A percentile compares a stretch with the other conserved stretches of the same genome.
phyloP scores from a whole-genome alignment of 2,113 vertebrate genomes.

The Corydoras maculifer region DNA sequence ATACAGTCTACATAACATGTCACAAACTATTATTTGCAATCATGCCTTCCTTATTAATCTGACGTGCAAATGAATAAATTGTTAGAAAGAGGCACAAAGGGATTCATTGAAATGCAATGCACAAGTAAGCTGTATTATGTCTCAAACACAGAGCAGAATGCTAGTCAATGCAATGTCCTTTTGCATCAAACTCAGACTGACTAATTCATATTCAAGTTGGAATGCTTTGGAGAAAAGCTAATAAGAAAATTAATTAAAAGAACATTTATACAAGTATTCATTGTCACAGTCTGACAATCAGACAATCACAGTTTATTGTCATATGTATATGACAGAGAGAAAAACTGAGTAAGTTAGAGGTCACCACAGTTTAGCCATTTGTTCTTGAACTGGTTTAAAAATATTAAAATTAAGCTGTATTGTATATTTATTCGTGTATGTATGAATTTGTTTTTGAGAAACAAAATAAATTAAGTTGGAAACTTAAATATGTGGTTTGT shows the following conservation, averaged over 20 bases:
- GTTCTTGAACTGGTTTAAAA: conserved; percentile 23
- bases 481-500: no score
- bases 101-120: conserved; percentile 49
- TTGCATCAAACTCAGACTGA: conserved; percentile 38
- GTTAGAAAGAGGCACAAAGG: conserved; percentile 51
- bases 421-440: neutral
- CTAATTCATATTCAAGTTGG: conserved; percentile 47
- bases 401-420: neutral
- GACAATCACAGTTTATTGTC: no score
- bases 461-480: no score
- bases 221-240: conserved; percentile 28
- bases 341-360: conserved; percentile 31
- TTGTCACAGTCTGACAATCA: no score
- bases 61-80: conserved; percentile 52
- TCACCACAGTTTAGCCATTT: conserved; percentile 30
- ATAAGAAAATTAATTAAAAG: conserved; percentile 43
- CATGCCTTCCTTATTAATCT: conserved; percentile 69
- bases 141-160: conserved; percentile 34
- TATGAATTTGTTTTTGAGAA: neutral
- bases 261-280: conserved; percentile 40
- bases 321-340: conserved; percentile 27
- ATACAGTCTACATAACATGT: conserved; percentile 72
- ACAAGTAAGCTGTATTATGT: conserved; percentile 52
- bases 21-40: conserved; percentile 80
- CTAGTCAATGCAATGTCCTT: conserved; percentile 41